Percentiles rank a stretch among this genome's conserved stretches.
phyloP scores from a whole-genome alignment of 64 coral and sea anemone genomes.

The Montipora capricornis region DNA sequence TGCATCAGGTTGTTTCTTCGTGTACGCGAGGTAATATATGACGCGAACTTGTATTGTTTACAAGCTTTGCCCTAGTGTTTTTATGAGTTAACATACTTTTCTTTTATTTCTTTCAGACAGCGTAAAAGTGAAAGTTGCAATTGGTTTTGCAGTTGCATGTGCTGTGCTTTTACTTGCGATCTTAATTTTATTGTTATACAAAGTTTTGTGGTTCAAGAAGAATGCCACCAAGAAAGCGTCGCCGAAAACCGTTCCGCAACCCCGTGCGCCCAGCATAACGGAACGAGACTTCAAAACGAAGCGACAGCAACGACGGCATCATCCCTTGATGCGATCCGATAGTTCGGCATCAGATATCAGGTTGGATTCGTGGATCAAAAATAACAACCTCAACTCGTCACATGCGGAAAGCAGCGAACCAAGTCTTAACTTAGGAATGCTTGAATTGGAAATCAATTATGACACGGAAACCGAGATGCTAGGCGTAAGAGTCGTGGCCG shows the following conservation, averaged over 20 bases:
- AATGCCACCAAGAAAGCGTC: background rate
- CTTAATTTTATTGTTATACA: constrained; percentile 85
- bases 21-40: background rate
- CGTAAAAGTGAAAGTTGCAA: constrained; percentile 81
- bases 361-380: constrained; percentile 4
- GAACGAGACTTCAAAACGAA: constrained; percentile 39
- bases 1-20: background rate
- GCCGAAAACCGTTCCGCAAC: constrained; percentile 3
- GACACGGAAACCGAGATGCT: constrained; percentile 80
- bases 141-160: constrained; percentile 79
- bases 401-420: constrained; percentile 69
- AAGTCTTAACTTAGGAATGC: constrained; percentile 57
- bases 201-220: constrained; percentile 59
- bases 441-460: constrained; percentile 82
- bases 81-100: background rate
- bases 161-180: constrained; percentile 68
- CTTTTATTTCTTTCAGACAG: constrained; percentile 62
- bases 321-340: constrained; percentile 87
- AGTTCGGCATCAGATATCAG: constrained; percentile 62
- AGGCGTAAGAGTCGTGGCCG: constrained; percentile 61
- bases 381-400: constrained; percentile 28
- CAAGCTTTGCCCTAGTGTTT: background rate
- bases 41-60: background rate
- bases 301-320: constrained; percentile 63
- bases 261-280: constrained; percentile 14